Evolutionary conservation across 2,113 vertebrate species (phyloP).

Genomic region (Dicrurus megarhynchus): DNA sequence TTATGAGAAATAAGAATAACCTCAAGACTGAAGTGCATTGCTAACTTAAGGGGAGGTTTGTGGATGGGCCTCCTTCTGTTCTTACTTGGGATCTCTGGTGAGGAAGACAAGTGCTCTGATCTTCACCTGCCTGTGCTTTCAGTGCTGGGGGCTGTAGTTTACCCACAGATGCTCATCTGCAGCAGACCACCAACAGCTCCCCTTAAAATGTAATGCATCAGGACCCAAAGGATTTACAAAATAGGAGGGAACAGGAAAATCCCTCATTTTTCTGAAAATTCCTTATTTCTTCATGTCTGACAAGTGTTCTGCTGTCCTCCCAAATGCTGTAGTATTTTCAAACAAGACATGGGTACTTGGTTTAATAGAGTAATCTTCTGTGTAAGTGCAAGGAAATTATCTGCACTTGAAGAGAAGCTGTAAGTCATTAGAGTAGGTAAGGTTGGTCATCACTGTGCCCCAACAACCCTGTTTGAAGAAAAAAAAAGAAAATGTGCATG

Average conservation of each 20-base stretch:
- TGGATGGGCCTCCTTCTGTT: background rate
- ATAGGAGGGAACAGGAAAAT: background rate
- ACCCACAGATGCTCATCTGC: background rate
- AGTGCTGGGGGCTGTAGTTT: background rate
- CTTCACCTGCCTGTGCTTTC: background rate
- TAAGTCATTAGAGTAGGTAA: background rate
- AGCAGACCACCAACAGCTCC: background rate
- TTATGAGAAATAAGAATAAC: background rate
- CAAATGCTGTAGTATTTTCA: background rate
- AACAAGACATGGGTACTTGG: background rate
- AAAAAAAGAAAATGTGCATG: background rate
- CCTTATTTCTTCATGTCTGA: background rate
- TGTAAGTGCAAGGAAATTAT: background rate
- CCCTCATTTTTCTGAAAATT: background rate
- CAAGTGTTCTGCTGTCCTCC: background rate
- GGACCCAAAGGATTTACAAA: background rate
- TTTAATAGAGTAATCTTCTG: background rate
- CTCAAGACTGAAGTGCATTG: background rate
- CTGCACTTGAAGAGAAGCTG: background rate
- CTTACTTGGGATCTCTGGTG: background rate
- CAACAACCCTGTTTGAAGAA: background rate
- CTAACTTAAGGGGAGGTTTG: background rate
- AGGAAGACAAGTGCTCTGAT: background rate
- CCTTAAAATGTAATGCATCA: background rate
- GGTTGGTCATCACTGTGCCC: background rate